phyloP scores from a whole-genome alignment of 2,888 invertebrate species.

The Spicauda simplicius region DNA sequence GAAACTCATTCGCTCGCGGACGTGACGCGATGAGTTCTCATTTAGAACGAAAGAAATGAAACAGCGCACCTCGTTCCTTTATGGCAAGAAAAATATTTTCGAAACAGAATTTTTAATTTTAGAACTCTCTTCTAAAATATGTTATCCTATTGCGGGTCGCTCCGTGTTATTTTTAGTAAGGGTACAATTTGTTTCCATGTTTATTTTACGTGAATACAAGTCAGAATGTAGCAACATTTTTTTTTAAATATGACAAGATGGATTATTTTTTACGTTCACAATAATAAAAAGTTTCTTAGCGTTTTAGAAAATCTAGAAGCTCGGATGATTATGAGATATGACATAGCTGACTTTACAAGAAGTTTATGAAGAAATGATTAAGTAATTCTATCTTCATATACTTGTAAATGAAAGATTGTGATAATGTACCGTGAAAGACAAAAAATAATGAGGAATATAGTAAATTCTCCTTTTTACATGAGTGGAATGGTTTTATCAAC shows the following conservation, averaged over 20 bases:
- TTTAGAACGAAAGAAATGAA: constrained; percentile 52
- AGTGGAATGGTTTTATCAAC: too few species aligned
- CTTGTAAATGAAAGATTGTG: too few species aligned
- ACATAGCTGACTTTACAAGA: too few species aligned
- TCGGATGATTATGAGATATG: too few species aligned
- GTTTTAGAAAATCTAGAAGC: too few species aligned
- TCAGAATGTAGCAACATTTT: neutral
- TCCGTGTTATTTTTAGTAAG: constrained; percentile 7
- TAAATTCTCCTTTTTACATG: too few species aligned
- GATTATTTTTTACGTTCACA: neutral
- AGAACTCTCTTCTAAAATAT: constrained; percentile 29
- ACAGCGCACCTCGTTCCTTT: constrained; percentile 41
- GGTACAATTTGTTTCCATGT: constrained; percentile 7
- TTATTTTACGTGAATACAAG: neutral
- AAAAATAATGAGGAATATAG: too few species aligned
- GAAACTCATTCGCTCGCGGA: constrained; percentile 41
- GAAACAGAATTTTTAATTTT: constrained; percentile 32
- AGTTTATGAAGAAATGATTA: too few species aligned
- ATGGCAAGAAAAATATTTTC: constrained; percentile 24
- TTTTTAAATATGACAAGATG: neutral
- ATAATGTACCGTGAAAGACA: too few species aligned
- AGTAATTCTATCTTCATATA: too few species aligned
- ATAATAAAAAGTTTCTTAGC: neutral
- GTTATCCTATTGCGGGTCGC: constrained; percentile 27
- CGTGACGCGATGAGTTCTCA: constrained; percentile 50